Evolutionary conservation across 2,888 invertebrate species (phyloP), one percentile per base, ranked within the genome.

Genomic region (Abrostola triplasia): DNA sequence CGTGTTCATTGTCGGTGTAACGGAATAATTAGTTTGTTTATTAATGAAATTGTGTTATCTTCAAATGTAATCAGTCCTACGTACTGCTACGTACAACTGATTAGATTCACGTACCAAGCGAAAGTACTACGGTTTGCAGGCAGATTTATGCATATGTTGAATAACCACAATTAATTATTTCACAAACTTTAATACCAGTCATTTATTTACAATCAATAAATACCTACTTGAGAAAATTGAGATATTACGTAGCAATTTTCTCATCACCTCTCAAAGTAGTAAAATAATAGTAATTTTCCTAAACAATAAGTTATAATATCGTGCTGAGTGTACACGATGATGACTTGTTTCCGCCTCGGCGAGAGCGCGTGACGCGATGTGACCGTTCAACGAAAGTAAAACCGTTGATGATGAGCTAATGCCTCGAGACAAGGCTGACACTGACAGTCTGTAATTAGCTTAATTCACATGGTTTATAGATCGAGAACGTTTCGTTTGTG

Each of bases 351-450:
- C 84, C 84, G 80, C 69, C 71, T 73, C 73, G 79, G 73, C 69
- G 81, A 84, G 86, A 85, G 80, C 77, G 79, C 77, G 78, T 83
- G 84, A 76, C 72, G 72, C 48, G 70, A 58, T 61, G 62, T 51
- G 53, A 62, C 77, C 61, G 68, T 70, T 79, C 78, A 83, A 80
- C 72, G 89, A 90, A 89, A 89, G 89, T 90, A 87, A 89, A 87
- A 86, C 81, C 79, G 76, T 53, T 77, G 79, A 77, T 82, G 80
- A 80, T 73, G 75, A 70, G 73, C 76, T 63, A 75, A 69, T 75
- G 64, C 55, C 66, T 68, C 70, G 59, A 73, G 64, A 58, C 68
- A 76, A 72, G 74, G 69, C 74, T 74, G 77, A 36, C 67, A 49
- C 59, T 51, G 65, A 70, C 64, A 66, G 62, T 63, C 59, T 67